These are phyloP conservation scores for Lasiommata megera DNA, from an alignment of 2,888 invertebrate genomes.

Conservation along the genomic window DNA sequence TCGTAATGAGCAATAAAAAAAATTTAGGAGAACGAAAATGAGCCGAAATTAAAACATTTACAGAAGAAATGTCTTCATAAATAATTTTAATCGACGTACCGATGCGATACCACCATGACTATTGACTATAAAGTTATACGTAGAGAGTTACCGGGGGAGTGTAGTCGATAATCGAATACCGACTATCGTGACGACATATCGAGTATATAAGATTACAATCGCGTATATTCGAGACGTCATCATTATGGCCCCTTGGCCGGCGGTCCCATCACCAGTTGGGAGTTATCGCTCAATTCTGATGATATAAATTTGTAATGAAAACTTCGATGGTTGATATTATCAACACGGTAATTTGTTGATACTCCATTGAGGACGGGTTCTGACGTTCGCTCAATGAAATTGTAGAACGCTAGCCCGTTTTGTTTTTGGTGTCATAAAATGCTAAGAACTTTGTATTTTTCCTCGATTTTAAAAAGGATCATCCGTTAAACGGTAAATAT, in stretches of 20 bases:
- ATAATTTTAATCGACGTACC: neutral
- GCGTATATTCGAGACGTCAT: constrained; percentile 17
- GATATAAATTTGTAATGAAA: constrained; percentile 56
- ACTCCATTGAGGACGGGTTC: constrained; percentile 4
- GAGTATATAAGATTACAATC: constrained; percentile 59
- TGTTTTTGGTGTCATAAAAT: neutral
- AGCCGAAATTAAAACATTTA: neutral
- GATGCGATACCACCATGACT: neutral
- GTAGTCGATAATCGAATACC: constrained; percentile 16
- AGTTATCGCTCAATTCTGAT: constrained; percentile 67
- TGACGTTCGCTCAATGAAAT: constrained; percentile 10
- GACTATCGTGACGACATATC: constrained; percentile 54
- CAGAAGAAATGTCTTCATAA: neutral
- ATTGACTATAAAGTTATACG: neutral
- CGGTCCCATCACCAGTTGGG: constrained; percentile 51
- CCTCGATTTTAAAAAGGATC: neutral
- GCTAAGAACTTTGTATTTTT: neutral
- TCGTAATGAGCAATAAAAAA: neutral
- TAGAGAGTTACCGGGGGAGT: neutral
- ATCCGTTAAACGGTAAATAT: too few relatives aligned
- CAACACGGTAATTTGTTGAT: constrained; percentile 24
- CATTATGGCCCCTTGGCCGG: constrained; percentile 38
- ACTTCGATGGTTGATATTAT: constrained; percentile 38
- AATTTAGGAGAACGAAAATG: neutral
- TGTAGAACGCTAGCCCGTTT: neutral